Percentiles rank a stretch among this genome's conserved stretches.
Conservation (phyloP, 2,797 vertebrate genomes). For the Selene dorsalis region DNA sequence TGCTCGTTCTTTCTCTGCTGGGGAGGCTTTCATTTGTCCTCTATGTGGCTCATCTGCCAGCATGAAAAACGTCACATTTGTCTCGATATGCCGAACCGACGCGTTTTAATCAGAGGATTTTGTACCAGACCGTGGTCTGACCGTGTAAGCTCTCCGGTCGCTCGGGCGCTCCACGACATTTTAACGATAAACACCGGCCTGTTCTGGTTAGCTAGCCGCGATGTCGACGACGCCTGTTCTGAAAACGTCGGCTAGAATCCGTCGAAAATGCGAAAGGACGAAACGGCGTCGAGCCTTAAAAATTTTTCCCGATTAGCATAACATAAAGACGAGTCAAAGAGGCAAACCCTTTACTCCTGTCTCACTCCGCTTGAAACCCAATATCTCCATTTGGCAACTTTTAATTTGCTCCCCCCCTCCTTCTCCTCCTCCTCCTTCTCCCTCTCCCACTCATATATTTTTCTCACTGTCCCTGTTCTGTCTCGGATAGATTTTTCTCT, state of each 20-base stretch:
- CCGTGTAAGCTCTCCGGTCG: conserved; percentile 9
- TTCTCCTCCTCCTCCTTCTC: conserved; percentile 91
- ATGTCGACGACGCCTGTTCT: conserved; percentile 69
- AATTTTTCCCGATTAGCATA: conserved; percentile 87
- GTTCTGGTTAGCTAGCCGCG: conserved; percentile 75
- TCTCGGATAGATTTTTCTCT: conserved; percentile 93
- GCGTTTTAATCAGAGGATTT: conserved; percentile 30
- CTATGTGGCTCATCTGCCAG: conserved; percentile 67
- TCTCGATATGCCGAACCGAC: conserved; percentile 60
- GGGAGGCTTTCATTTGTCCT: conserved; percentile 75
- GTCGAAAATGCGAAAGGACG: conserved; percentile 72
- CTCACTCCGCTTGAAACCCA: conserved; percentile 98
- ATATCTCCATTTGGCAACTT: conserved; percentile 99
- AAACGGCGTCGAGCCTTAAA: conserved; percentile 75
- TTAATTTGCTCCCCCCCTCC: conserved; percentile 98
- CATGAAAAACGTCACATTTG: conserved; percentile 75
- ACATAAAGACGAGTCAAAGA: conserved; percentile 85
- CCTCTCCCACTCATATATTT: conserved; percentile 92
- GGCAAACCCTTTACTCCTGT: conserved; percentile 88
- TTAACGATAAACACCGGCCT: conserved; percentile 70
- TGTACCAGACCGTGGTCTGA: conserved; percentile 12
- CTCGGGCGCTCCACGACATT: conserved; percentile 28
- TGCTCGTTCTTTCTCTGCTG: conserved; percentile 60
- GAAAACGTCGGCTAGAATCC: conserved; percentile 69
- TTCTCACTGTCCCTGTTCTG: conserved; percentile 89